Evolutionary conservation across 2,888 invertebrate genomes (phyloP).

Genomic region (Polietes domitor): DNA sequence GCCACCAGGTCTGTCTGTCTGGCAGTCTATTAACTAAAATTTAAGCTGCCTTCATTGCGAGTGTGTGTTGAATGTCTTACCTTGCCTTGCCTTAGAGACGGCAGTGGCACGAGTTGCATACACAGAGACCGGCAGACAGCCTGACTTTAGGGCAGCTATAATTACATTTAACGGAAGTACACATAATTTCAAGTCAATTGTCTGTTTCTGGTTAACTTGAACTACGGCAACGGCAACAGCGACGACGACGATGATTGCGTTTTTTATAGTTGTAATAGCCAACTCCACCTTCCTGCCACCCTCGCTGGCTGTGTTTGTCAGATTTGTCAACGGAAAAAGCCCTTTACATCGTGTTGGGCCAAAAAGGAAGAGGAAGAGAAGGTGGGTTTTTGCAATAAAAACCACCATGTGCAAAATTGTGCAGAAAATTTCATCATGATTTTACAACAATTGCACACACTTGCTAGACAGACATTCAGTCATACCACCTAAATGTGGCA

Average conservation of each 20-base stretch:
- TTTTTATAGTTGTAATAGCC: conserved; percentile 11
- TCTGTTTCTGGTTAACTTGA: conserved; percentile 61
- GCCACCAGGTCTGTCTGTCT: conserved; percentile 25
- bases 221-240: neutral
- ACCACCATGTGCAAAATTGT: conserved; percentile 65
- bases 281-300: neutral
- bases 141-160: conserved; percentile 62
- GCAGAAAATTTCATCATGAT: conserved; percentile 66
- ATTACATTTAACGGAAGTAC: conserved; percentile 69
- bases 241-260: neutral
- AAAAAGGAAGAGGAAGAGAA: neutral
- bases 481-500: conserved; percentile 31
- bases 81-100: neutral
- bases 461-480: conserved; percentile 5
- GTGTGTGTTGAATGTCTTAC: neutral
- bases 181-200: conserved; percentile 69
- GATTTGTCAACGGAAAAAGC: neutral
- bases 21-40: conserved; percentile 55
- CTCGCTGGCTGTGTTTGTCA: neutral
- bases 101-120: neutral
- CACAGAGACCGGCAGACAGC: neutral
- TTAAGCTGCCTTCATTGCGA: conserved; percentile 32
- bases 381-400: conserved; percentile 57
- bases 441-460: conserved; percentile 30
- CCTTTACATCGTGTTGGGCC: neutral